Evolutionary conservation across 2,113 vertebrate genomes (phyloP).

Genomic region (Ia io): DNA sequence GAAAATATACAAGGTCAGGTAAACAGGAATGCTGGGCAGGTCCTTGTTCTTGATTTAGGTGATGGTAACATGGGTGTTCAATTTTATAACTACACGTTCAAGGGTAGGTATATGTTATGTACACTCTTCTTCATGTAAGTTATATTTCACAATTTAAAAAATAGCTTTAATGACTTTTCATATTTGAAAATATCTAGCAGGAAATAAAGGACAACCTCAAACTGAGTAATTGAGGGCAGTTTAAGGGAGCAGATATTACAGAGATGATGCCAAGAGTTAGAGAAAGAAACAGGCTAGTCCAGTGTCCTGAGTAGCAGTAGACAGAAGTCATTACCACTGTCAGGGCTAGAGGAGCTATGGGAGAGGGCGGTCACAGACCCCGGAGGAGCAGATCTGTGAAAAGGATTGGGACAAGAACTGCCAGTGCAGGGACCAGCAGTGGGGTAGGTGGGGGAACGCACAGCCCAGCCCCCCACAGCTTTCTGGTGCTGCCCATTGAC

Average conservation of each 20-base stretch:
- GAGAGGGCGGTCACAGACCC: background rate
- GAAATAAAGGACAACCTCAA: background rate
- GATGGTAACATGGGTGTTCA: no score
- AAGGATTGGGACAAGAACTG: background rate
- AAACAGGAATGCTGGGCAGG: no score
- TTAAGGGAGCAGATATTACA: background rate
- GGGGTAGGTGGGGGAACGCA: fast-evolving
- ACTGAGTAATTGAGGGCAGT: background rate
- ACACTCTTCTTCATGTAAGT: background rate
- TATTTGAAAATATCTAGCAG: background rate
- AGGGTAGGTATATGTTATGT: background rate
- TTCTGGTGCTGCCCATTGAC: background rate
- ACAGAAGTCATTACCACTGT: background rate
- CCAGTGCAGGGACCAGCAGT: background rate
- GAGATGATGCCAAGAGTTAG: background rate
- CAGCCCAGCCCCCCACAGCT: background rate
- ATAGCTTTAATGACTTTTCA: background rate
- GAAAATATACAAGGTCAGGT: background rate
- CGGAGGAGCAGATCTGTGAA: background rate
- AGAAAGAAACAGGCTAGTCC: background rate
- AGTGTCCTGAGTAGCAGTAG: background rate
- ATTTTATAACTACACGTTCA: background rate
- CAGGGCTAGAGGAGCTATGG: background rate
- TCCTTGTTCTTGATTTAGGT: background rate
- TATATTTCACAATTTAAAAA: background rate